Evolutionary conservation across 1,140 invertebrate genomes (phyloP), one percentile per base, ranked within the genome.

Genomic region (Copidosoma floridanum): DNA sequence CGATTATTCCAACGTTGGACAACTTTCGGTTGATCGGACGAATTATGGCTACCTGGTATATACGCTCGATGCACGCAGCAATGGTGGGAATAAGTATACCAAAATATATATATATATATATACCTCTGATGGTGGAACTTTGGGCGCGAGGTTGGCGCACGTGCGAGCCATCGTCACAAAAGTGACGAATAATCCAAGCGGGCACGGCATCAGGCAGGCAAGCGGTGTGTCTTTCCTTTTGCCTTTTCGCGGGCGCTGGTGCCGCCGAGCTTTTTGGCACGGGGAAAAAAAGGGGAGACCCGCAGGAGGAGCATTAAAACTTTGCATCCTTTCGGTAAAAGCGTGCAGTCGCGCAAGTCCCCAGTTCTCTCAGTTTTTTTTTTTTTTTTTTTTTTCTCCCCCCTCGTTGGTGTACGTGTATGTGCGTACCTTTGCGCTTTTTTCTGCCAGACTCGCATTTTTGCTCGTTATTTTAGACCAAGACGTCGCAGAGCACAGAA

Each of bases 101-200:
- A n/a, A n/a, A n/a, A n/a, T n/a, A n/a, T n/a, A n/a, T n/a, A n/a
- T n/a, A n/a, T n/a, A n/a, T n/a, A n/a, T n/a, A n/a, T n/a, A n/a
- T n/a, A n/a, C n/a, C n/a, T n/a, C n/a, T n/a, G n/a, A n/a, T n/a
- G n/a, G n/a, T n/a, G n/a, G n/a, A n/a, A n/a, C n/a, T n/a, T n/a
- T n/a, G n/a, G n/a, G n/a, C n/a, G n/a, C 18, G 11, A 23, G 23
- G 27, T 23, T 24, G 12, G 46, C 47, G 26, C 55, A 43, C 38
- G 43, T 44, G 57, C 38, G 12, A 21, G 35, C 11, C 16, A 50
- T 43, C 21, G 48, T n/a, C 47, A 50, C 38, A 46, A 60, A 60
- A 53, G 50, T 60, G 57, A 60, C 57, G 53, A 53, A 60, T 53
- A 47, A 20, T 29, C 26, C 29, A 12, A 32, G 29, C 29, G 6